Evolutionary conservation across 2,113 vertebrate species (phyloP).

Genomic region (Protomyctophum bolini): DNA sequence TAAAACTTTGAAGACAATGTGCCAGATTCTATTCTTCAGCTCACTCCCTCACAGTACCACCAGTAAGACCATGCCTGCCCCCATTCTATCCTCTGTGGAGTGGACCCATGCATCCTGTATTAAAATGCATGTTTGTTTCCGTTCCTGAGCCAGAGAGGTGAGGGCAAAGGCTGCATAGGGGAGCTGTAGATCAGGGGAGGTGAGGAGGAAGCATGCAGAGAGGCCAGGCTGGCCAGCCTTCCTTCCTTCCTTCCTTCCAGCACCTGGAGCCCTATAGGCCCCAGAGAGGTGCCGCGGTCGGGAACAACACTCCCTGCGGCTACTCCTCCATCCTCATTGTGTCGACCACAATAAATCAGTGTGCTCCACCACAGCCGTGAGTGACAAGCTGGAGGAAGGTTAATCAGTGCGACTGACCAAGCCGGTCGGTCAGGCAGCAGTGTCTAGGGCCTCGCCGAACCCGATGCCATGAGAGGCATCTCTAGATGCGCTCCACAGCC

Average conservation of each 20-base stretch:
- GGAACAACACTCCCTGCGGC: slow-evolving; percentile 45
- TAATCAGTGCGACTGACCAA: slow-evolving; percentile 42
- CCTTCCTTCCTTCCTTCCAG: neutral
- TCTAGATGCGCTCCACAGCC: neutral
- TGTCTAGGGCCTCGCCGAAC: slow-evolving; percentile 24
- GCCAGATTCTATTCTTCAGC: neutral
- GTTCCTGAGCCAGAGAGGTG: neutral
- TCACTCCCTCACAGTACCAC: neutral
- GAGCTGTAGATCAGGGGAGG: neutral
- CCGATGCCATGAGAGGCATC: slow-evolving; percentile 15
- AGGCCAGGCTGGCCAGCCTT: neutral
- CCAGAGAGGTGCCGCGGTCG: slow-evolving; percentile 30
- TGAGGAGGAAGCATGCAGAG: neutral
- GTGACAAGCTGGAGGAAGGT: slow-evolving; percentile 35
- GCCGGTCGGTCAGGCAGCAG: neutral
- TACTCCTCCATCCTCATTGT: slow-evolving; percentile 34
- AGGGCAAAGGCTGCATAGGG: neutral
- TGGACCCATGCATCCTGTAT: neutral
- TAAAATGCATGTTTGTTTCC: slow-evolving; percentile 6
- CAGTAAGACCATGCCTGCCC: neutral
- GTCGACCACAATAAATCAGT: slow-evolving; percentile 40
- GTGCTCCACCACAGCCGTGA: slow-evolving; percentile 22
- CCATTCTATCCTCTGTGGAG: neutral
- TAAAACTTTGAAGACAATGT: too few relatives aligned
- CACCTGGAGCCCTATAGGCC: slow-evolving; percentile 46